Base-by-base conservation (phyloP, 2,113 vertebrate genomes). In the Planiliza haematocheilus region DNA sequence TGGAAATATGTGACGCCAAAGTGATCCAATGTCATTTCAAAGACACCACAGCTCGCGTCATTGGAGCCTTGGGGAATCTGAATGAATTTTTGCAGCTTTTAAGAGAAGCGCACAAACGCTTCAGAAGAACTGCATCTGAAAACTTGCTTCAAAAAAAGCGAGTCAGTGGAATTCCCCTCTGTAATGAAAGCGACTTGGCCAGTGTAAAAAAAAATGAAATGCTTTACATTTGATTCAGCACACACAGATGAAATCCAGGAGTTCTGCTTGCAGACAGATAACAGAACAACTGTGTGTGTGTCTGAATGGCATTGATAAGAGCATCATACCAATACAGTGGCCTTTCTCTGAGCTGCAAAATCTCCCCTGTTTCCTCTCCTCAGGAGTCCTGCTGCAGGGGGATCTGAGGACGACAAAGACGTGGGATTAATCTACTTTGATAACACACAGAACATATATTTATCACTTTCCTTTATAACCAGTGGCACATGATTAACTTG, bases 261-360 rank as follows among this genome's bases (percentile, higher is more conserved):
- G 42, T 51, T 63, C 38, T 80, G 74, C 64, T 66, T 10, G 7
- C 57, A 55, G 77, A 73, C 61, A 81, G 87, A 90, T 88, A 87
- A 77, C 67, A 61, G 17, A 69, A 49, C 36, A 86, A 77, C 81
- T 77, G 85, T 83, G 76, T 83, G 76, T 80, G 58, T 8, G 30
- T 82, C 74, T 91, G 88, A 86, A 74, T 62, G 58, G 13, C 9
- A 13, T 74, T 87, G 91, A 92, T 91, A 91, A 89, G 80, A 78
- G 48, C 52, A 17, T 72, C 80, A 75, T 86, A 86, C 62, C 84
- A 82, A 91, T 92, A 92, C 87, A 91, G 83, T 89, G 81, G 74
- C 57, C 84, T 86, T 84, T 91, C 86, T 88, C 70, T 65, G 60
- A 34, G 72, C 57, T 51, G 71, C 58, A 67, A 64, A 60, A 53